Evolutionary conservation across 2,888 invertebrate genomes (phyloP), one percentile per base, ranked within the genome.

Genomic region (Protonemura montana): DNA sequence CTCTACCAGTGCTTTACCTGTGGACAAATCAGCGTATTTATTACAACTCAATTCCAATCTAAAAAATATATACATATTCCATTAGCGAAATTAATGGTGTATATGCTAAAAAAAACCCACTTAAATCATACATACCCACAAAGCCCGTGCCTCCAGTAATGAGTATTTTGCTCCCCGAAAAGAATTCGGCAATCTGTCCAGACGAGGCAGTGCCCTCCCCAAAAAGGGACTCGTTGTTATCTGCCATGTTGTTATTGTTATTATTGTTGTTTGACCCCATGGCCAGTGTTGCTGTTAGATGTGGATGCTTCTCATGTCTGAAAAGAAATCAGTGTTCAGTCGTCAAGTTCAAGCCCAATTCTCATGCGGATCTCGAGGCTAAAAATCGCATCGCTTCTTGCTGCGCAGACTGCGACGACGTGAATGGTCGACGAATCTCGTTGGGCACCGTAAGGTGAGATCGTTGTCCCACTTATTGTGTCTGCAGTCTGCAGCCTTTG

Each of bases 1-100:
- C 92, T 97, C 97, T 28, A 97, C 95, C 87, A 97, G 92, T 87
- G 97, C 97, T 93, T 97, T 97, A 25, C 87, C 81, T 81, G 29
- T 0, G 21, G 26, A 26, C n/a, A 27, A 81, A 30, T n/a, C n/a
- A n/a, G n/a, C n/a, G n/a, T n/a, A n/a, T n/a, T n/a, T n/a, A n/a
- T n/a, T n/a, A n/a, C n/a, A n/a, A n/a, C n/a, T n/a, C n/a, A n/a
- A n/a, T n/a, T n/a, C n/a, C n/a, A n/a, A n/a, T n/a, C n/a, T n/a
- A n/a, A n/a, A n/a, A n/a, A n/a, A n/a, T n/a, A n/a, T n/a, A n/a
- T n/a, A n/a, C n/a, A n/a, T n/a, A n/a, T n/a, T n/a, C n/a, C n/a
- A n/a, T n/a, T n/a, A n/a, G n/a, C n/a, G n/a, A n/a, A n/a, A n/a
- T n/a, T n/a, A n/a, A n/a, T n/a, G n/a, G n/a, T n/a, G n/a, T n/a